A percentile compares a stretch with the other conserved stretches of the same genome.
phyloP scores from a whole-genome alignment of 2,797 vertebrate genomes.

The Propithecus deckenii region DNA sequence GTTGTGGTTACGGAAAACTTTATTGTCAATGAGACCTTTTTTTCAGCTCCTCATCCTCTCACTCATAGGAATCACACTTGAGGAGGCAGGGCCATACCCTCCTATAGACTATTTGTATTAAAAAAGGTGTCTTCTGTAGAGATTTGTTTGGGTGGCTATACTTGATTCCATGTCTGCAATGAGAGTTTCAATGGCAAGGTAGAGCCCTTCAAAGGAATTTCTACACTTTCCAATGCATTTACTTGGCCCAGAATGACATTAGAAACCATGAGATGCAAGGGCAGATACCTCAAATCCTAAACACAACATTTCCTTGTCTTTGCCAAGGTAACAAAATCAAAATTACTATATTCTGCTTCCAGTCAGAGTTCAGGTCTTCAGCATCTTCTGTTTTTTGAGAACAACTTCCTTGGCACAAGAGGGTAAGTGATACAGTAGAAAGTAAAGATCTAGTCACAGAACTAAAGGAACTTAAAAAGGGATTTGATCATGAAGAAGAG shows the following conservation, averaged over 20 bases:
- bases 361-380: background rate
- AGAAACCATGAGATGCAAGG: background rate
- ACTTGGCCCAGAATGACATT: background rate
- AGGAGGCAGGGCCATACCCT: background rate
- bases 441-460: background rate
- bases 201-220: background rate
- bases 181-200: background rate
- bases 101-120: background rate
- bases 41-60: background rate
- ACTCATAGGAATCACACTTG: background rate
- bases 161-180: background rate
- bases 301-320: background rate
- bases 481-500: background rate
- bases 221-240: background rate
- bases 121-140: background rate
- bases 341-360: background rate
- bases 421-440: background rate
- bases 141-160: background rate
- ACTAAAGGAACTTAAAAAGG: background rate
- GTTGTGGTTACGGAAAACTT: background rate
- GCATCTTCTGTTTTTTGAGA: background rate
- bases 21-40: background rate
- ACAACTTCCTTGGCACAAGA: background rate
- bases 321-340: constrained; percentile 9
- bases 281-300: background rate